These are phyloP conservation scores for Strigops habroptila DNA, from an alignment of 2,113 vertebrate species.

Conservation along the genomic window DNA sequence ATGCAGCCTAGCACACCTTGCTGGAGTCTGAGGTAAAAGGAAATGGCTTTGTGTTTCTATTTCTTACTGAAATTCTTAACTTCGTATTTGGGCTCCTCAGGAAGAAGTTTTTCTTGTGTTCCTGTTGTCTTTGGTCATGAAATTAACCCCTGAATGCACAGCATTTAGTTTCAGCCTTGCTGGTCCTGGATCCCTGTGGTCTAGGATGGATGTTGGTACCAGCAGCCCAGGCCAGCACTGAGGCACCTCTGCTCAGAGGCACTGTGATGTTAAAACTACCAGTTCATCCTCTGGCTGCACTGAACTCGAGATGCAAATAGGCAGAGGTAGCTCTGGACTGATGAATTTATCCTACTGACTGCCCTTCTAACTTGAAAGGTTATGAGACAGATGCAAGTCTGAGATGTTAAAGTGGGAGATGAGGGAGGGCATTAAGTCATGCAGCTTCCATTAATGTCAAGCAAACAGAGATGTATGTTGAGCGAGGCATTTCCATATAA, in stretches of 20 bases:
- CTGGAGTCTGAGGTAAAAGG: background rate
- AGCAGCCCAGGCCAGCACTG: background rate
- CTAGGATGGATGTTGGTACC: background rate
- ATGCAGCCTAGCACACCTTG: background rate
- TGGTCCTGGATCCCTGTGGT: background rate
- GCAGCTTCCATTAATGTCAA: background rate
- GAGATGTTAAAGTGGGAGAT: background rate
- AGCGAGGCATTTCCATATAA: background rate
- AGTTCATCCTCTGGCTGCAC: background rate
- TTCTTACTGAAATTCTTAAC: background rate
- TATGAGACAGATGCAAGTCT: background rate
- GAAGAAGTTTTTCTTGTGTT: background rate
- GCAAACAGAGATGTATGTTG: background rate
- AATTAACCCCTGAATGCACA: background rate
- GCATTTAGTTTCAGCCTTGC: background rate
- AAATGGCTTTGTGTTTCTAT: background rate
- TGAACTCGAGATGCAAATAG: background rate
- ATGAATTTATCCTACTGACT: background rate
- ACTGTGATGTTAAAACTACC: background rate
- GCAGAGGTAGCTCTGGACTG: background rate
- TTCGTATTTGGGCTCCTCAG: background rate
- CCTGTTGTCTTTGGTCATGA: background rate
- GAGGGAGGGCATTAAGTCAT: background rate
- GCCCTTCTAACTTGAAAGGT: background rate
- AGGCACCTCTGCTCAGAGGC: background rate